These are phyloP conservation scores for Idaea aversata DNA, from an alignment of 2,888 invertebrate genomes.

Conservation along the genomic window DNA sequence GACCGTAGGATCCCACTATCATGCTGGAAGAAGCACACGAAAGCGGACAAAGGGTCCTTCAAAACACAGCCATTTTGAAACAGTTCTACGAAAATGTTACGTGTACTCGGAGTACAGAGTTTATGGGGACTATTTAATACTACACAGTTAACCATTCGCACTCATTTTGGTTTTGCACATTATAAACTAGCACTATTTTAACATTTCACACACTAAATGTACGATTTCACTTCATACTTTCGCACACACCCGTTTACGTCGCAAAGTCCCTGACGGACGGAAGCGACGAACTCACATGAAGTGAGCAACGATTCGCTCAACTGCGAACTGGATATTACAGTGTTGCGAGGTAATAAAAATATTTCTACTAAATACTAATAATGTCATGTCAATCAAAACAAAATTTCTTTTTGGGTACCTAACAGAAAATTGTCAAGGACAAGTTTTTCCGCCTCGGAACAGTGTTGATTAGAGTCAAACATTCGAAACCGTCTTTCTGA, in stretches of 20 bases:
- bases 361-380: conserved; percentile 27
- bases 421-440: too few species aligned
- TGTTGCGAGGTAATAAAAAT: conserved; percentile 41
- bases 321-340: conserved; percentile 30
- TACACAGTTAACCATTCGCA: conserved; percentile 71
- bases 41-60: conserved; percentile 84
- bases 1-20: conserved; percentile 83
- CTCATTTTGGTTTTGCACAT: conserved; percentile 76
- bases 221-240: conserved; percentile 80
- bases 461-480: too few species aligned
- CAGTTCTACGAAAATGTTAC: conserved; percentile 75
- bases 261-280: conserved; percentile 65
- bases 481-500: too few species aligned
- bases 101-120: conserved; percentile 65
- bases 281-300: conserved; percentile 69
- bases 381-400: too few species aligned
- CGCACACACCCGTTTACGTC: conserved; percentile 78
- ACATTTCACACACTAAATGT: conserved; percentile 77
- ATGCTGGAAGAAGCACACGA: conserved; percentile 84
- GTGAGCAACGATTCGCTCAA: conserved; percentile 43
- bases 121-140: conserved; percentile 45
- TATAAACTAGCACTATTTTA: conserved; percentile 71
- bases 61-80: conserved; percentile 88
- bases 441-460: too few species aligned
- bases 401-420: too few species aligned